Base-by-base conservation (phyloP, 2,888 invertebrate species). In the Drosophila robusta region DNA sequence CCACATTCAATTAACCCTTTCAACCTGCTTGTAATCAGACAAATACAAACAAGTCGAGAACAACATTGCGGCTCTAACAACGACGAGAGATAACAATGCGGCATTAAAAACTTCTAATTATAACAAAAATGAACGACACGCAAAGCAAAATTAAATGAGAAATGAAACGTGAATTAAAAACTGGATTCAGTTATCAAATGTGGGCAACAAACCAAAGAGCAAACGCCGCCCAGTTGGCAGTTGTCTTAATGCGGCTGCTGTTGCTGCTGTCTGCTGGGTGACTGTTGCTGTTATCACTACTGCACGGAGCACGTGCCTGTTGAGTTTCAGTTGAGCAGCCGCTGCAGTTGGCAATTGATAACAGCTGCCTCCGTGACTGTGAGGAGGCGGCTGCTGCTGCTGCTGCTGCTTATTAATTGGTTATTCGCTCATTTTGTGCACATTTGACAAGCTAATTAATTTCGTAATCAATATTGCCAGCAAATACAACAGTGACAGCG, bases 401-500 rank as follows among this genome's bases (percentile, higher is more conserved):
- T 18, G 18, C 55, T n/a, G n/a, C 5, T 24, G 52, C 39, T 45
- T 46, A 42, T 75, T 65, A 61, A 65, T 75, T 68, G 70, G 55
- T 52, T 32, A 62, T 64, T 67, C 60, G 45, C 63, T 45, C 62
- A 55, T 51, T 55, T 39, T 16, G 61, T 47, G 47, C 74, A 42
- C 55, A 55, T 66, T 71, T 70, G 71, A 84, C 87, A 84, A 81
- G 71, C 78, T 75, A 82, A 85, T 87, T 84, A 82, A 84, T 84
- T 84, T 80, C 61, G 70, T 56, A 79, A 83, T 81, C 87, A 84
- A 83, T 85, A 78, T 70, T 73, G 69, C 49, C 68, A 57, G 61
- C 70, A 68, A 72, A 61, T 38, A 68, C 69, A 68, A 61, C 67
- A 54, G 58, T 68, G 81, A 78, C 77, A 75, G 52, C 75, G 18